phyloP scores from a whole-genome alignment of 1,140 invertebrate genomes.

The Macrobrachium rosenbergii region DNA sequence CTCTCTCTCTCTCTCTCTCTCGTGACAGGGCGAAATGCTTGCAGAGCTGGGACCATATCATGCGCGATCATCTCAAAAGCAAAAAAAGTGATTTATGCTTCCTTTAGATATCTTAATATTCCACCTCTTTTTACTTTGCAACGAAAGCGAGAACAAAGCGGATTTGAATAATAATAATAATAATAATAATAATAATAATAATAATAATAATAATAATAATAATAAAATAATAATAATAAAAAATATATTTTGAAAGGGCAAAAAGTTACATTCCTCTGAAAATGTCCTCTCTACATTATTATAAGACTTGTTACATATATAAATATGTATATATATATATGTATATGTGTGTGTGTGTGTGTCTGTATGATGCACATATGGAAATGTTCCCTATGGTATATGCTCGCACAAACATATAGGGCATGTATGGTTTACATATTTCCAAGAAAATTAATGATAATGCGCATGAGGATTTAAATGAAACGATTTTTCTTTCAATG shows the following conservation, averaged over 20 bases:
- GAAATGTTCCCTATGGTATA: no score
- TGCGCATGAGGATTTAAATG: no score
- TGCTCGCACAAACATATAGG: no score
- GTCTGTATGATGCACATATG: no score
- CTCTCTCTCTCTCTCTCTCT: conserved; percentile 34
- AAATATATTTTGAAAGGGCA: neutral
- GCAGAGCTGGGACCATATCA: neutral
- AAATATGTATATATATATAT: no score
- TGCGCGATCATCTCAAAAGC: neutral
- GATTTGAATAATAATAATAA: conserved; percentile 11
- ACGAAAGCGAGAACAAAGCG: neutral
- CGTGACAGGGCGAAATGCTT: neutral
- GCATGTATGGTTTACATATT: no score
- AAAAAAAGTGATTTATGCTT: neutral
- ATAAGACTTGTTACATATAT: no score
- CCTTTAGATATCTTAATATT: neutral
- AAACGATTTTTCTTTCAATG: no score
- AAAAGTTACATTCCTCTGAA: no score
- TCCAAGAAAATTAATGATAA: no score
- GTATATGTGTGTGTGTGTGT: no score
- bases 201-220: neutral
- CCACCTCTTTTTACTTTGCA: neutral
- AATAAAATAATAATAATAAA: neutral
- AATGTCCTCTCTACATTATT: no score
- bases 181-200: conserved; percentile 1